A percentile compares a stretch with the other conserved stretches of the same genome.
Evolutionary conservation across 2,113 vertebrate genomes (phyloP).

Genomic region (Lamprotornis superbus): DNA sequence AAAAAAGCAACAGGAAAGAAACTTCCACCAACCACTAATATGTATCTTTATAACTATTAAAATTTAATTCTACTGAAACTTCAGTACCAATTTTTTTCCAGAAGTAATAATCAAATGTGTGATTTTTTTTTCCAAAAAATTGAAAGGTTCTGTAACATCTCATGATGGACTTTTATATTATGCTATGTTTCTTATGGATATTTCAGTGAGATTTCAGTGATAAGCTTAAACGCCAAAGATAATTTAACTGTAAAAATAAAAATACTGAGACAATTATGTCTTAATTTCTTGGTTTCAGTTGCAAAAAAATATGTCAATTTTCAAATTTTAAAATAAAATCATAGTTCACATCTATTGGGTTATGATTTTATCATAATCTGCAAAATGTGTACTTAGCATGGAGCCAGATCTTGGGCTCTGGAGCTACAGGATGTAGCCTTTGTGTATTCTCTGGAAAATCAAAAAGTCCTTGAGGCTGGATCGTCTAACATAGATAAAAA

Average conservation of each 20-base stretch:
- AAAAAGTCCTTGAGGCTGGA: not conserved
- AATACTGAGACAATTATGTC: not conserved
- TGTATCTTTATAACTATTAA: not conserved
- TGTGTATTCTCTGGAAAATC: not conserved
- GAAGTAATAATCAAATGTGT: not conserved
- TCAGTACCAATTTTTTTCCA: not conserved
- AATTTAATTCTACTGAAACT: not conserved
- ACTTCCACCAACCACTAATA: not conserved
- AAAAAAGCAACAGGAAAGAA: not conserved
- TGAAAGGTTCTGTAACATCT: not conserved
- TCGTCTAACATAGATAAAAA: not conserved
- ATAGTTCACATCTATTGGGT: not conserved
- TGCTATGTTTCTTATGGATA: not conserved
- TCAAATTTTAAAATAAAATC: not conserved
- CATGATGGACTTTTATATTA: not conserved
- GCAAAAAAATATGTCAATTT: not conserved
- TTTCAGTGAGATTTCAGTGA: not conserved
- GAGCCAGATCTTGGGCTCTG: not conserved
- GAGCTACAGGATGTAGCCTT: not conserved
- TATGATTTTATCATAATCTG: not conserved
- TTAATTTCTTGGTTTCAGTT: not conserved
- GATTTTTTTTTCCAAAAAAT: not conserved
- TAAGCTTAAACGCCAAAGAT: not conserved
- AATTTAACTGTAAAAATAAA: not conserved
- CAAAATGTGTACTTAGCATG: not conserved